Conservation (phyloP, 30 jellyfish, hydroid and myxozoan genomes). For the Hydractinia symbiolongicarpus region DNA sequence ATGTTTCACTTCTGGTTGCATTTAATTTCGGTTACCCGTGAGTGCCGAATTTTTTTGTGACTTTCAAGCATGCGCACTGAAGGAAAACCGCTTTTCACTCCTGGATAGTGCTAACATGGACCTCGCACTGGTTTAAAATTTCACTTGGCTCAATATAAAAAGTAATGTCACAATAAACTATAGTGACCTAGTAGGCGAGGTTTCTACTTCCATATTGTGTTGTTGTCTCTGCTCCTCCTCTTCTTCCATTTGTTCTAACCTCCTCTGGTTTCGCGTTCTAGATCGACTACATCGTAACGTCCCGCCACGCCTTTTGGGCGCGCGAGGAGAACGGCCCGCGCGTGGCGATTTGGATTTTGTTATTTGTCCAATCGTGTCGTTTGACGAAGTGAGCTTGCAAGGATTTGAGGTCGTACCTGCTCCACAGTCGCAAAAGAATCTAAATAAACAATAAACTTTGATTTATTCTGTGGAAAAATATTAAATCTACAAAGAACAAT, state of each 20-base stretch:
- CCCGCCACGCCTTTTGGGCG: slow-evolving; percentile 15
- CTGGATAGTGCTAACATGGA: no score
- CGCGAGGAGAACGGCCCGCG: slow-evolving; percentile 29
- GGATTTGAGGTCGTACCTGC: slow-evolving; percentile 78
- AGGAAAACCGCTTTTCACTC: no score
- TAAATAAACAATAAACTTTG: slow-evolving; percentile 3
- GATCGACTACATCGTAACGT: slow-evolving; percentile 20
- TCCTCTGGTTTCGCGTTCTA: slow-evolving; percentile 18
- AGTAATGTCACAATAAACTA: no score
- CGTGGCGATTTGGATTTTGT: slow-evolving; percentile 21
- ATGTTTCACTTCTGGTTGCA: no score
- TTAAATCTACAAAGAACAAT: no score
- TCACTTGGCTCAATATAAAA: no score
- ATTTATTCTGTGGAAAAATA: no score
- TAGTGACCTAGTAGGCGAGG: not conserved
- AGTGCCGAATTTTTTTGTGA: no score
- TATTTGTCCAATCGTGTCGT: not conserved
- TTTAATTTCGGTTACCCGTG: no score
- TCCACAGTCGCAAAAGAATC: slow-evolving; percentile 92
- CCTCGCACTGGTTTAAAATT: no score
- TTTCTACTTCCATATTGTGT: slow-evolving; percentile 10
- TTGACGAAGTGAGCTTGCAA: slow-evolving; percentile 37
- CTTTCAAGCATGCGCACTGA: no score
- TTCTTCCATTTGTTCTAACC: not conserved
- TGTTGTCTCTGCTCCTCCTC: not conserved